Base-by-base conservation (phyloP, 35 echinoderm and acorn worm genomes). In the Apostichopus parvimensis region DNA sequence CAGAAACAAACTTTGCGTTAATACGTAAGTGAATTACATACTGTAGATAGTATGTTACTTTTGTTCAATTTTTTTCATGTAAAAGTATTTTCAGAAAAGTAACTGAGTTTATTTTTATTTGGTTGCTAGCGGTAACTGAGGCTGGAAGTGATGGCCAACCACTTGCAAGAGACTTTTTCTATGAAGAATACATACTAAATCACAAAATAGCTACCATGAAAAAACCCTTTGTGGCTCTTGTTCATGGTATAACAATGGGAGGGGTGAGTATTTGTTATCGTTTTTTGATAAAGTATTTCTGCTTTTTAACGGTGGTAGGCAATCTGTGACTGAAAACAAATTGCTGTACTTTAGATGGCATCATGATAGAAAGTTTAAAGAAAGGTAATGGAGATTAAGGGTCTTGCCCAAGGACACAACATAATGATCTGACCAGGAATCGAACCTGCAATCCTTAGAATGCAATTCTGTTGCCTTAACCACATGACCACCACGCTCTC, bases 181-280 rank as follows among this genome's bases (percentile, higher is more conserved):
- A 81, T 57, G 95, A 99, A 82, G 97, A 99, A 55, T 99, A 99
- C 83, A 96, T 96, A 73, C 83, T 98, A 34, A 98, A 98, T 71
- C 87, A 98, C 60, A 58, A 91, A 72, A 98, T 98, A 79, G 97
- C 92, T 18, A 98, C 91, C 13, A 85, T 96, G 80, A 61, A 88
- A 61, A 98, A 92, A 89, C 97, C 97, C 60, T 98, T 95, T 58
- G 87, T 98, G 10, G 97, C 97, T 54, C 82, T 98, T 28, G 95
- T 98, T 65, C 58, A 98, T 96, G 97, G 97, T 0, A 96, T 98
- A 54, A 92, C 97, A 52, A 98, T 98, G 97, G 97, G 97, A 53
- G 97, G 97, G 83, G 97, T 98, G 77, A 94, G 94, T 95, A 28
- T 79, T 79, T 21, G 45, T 11, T 25, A 24, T 23, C 24, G 34